Base-by-base conservation (phyloP, 2,888 invertebrate genomes). In the Trachelus iudaicus region DNA sequence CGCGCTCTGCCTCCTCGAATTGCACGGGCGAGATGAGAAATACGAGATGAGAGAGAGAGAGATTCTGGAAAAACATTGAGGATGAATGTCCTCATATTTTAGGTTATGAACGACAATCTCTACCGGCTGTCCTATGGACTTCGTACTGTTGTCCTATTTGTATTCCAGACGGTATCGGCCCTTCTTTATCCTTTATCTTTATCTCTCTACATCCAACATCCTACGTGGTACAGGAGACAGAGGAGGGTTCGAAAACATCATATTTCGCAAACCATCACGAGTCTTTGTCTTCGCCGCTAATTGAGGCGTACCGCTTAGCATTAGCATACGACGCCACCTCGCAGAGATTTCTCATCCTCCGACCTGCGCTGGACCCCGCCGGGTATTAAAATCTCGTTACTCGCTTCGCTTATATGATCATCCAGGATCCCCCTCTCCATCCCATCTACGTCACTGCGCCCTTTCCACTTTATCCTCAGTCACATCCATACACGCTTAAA, bases 271-370 rank as follows among this genome's bases (percentile, higher is more conserved):
- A 56, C 56, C 56, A 56, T 56, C 56, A 56, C 23, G 56, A 56
- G 56, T 71, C 77, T 77, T 77, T 77, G 77, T 77, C 75, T 73
- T 78, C 77, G 77, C 79, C 77, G 85, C 82, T 87, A 86, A 87
- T 87, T 86, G 86, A 87, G 84, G 84, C 83, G 79, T 84, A 56
- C 15, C 56, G 56, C 56, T 56, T 15, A 81, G 84, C 83, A 87
- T 87, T 86, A 86, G 86, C 87, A 84, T 85, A 86, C 81, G 37
- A 75, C 81, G 35, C 73, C 73, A 76, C 68, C 77, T 34, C 73
- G 73, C 77, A 31, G 73, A 76, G 73, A 76, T 75, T 76, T 56
- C 74, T 74, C 71, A n/a, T 71, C 73, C 76, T 77, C 76, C 75
- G 73, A 56, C 75, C 33, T 15, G 30, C 74, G 69, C 69, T 23